phyloP scores from a whole-genome alignment of 1,140 invertebrate genomes.

The Meloidogyne hapla region DNA sequence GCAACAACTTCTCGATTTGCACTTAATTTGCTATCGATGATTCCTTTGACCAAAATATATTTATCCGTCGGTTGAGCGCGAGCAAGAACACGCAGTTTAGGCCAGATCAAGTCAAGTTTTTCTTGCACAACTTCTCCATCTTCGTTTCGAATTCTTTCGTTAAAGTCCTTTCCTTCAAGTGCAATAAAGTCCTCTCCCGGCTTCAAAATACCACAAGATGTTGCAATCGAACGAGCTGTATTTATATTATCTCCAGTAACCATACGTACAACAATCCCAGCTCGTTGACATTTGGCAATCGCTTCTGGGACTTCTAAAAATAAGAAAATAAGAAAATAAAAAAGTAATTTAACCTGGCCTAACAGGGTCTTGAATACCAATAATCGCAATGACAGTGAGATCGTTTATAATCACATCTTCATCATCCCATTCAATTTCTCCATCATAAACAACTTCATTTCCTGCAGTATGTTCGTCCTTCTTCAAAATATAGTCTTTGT shows the following conservation, averaged over 20 bases:
- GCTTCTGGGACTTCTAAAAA: conserved; percentile 72
- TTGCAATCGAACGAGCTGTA: conserved; percentile 86
- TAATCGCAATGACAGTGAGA: conserved; percentile 89
- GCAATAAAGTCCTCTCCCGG: conserved; percentile 75
- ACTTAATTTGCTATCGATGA: conserved; percentile 89
- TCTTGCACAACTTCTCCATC: conserved; percentile 60
- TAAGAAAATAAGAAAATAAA: background rate
- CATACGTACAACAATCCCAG: conserved; percentile 99
- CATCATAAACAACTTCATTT: conserved; percentile 77
- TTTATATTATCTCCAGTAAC: conserved; percentile 99
- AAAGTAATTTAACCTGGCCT: conserved; percentile 70
- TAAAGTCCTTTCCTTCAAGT: conserved; percentile 96
- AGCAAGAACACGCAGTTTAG: conserved; percentile 83
- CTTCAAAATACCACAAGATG: conserved; percentile 62
- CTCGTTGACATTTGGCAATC: conserved; percentile 89
- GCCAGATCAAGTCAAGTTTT: conserved; percentile 71
- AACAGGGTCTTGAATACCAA: conserved; percentile 98
- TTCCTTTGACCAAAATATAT: conserved; percentile 94
- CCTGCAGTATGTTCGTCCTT: background rate
- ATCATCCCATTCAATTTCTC: conserved; percentile 95
- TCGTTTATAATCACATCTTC: conserved; percentile 83
- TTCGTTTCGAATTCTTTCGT: conserved; percentile 81
- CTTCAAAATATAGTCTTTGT: conserved; percentile 74
- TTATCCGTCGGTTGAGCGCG: conserved; percentile 97
- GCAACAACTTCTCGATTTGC: conserved; percentile 93